These are phyloP conservation scores for Chouioia cunea DNA, from an alignment of 2,888 invertebrate species.

Conservation along the genomic window DNA sequence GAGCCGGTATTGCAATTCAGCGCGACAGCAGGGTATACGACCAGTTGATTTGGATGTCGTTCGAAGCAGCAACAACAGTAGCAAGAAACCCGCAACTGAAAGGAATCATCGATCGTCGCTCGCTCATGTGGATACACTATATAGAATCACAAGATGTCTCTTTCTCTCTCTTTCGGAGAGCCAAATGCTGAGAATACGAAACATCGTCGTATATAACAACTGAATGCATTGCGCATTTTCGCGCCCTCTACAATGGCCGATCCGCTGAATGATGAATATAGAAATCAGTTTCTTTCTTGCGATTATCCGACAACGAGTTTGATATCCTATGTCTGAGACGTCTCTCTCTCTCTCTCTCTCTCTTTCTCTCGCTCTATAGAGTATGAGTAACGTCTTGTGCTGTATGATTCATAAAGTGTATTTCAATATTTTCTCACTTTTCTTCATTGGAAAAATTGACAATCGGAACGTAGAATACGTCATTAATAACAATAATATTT, in stretches of 20 bases:
- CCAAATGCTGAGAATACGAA: constrained; percentile 24
- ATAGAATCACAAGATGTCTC: background rate
- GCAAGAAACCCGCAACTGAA: constrained; percentile 22
- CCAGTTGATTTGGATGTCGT: constrained; percentile 35
- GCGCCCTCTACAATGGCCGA: constrained; percentile 20
- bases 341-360: too few relatives aligned
- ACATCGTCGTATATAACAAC: constrained; percentile 17
- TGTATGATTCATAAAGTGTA: too few relatives aligned
- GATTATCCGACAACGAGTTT: too few relatives aligned
- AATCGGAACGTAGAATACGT: too few relatives aligned
- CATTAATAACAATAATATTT: too few relatives aligned
- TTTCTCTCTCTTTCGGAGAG: too few relatives aligned
- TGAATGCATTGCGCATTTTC: constrained; percentile 21
- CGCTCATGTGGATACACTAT: constrained; percentile 15
- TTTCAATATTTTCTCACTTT: too few relatives aligned
- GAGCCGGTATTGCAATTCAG: background rate
- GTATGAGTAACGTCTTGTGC: too few relatives aligned
- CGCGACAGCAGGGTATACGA: background rate
- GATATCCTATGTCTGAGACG: too few relatives aligned
- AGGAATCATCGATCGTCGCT: constrained; percentile 37
- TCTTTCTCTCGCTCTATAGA: too few relatives aligned
- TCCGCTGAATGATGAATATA: constrained; percentile 26
- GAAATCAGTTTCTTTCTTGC: background rate
- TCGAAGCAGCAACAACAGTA: constrained; percentile 4
- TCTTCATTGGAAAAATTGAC: too few relatives aligned